Conservation (phyloP, 2,113 vertebrate genomes). For the Crotalus viridis region DNA sequence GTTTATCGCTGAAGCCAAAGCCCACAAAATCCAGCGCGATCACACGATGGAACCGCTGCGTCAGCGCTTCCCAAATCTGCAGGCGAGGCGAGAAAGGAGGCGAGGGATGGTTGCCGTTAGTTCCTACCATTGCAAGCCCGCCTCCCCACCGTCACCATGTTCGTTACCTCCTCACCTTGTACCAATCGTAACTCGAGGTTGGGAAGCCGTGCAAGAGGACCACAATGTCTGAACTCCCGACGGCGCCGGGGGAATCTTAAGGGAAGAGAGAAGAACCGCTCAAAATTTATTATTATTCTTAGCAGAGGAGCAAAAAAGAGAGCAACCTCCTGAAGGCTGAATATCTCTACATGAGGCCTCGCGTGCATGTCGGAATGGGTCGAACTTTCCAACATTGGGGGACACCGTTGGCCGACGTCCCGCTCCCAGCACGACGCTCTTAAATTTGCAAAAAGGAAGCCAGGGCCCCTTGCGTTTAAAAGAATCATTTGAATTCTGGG, state of each 20-base stretch:
- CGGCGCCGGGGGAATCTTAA: conserved; percentile 81
- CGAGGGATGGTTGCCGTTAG: fast-evolving
- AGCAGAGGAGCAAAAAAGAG: neutral
- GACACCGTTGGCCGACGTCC: too few relatives aligned
- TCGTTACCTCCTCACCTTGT: conserved; percentile 75
- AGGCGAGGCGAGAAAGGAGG: neutral
- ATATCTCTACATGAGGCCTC: neutral
- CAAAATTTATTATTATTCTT: neutral
- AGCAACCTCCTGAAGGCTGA: neutral
- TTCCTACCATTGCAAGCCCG: too few relatives aligned
- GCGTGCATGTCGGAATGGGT: neutral
- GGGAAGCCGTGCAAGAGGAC: conserved; percentile 92
- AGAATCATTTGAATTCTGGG: neutral
- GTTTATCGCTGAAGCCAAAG: conserved; percentile 97
- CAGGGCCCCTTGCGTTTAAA: neutral
- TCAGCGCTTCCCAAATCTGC: conserved; percentile 93
- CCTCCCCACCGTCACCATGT: neutral
- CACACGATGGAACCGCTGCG: conserved; percentile 85
- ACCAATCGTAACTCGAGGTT: conserved; percentile 95
- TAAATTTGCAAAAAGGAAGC: neutral
- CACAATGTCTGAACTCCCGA: conserved; percentile 86
- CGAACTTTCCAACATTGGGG: neutral
- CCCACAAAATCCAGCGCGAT: conserved; percentile 91
- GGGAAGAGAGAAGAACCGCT: conserved; percentile 8
- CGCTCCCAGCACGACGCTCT: neutral